phyloP scores from a whole-genome alignment of 2,797 vertebrate species.

The Lutjanus argentimaculatus region DNA sequence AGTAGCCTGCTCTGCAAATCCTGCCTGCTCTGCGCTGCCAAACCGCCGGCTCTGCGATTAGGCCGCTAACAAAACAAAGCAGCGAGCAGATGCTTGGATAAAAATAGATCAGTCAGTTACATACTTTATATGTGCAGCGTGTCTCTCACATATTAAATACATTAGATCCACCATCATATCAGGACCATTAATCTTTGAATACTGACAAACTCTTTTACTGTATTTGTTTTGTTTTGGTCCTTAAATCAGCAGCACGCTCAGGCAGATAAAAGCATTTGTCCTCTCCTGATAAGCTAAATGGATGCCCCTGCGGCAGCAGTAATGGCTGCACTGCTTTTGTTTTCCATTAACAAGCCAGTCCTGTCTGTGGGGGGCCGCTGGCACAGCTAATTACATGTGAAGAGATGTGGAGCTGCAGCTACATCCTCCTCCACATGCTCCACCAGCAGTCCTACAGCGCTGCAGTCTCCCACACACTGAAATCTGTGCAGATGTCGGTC shows the following conservation, averaged over 20 bases:
- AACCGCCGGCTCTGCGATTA: constrained; percentile 73
- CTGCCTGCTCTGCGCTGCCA: constrained; percentile 54
- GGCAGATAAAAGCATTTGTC: constrained; percentile 51
- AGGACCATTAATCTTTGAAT: constrained; percentile 23
- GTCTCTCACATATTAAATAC: constrained; percentile 27
- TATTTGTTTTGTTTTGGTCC: constrained; percentile 30
- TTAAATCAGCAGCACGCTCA: constrained; percentile 27
- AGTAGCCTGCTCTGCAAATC: constrained; percentile 80
- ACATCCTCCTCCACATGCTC: constrained; percentile 56
- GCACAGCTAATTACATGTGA: constrained; percentile 67
- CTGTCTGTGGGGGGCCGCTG: constrained; percentile 36
- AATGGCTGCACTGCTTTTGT: constrained; percentile 57
- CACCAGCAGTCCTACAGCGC: constrained; percentile 11
- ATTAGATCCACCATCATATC: neutral
- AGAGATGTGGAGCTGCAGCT: constrained; percentile 58
- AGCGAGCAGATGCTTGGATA: constrained; percentile 66
- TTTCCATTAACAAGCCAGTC: constrained; percentile 62
- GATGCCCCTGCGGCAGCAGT: constrained; percentile 40
- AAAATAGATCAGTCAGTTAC: constrained; percentile 61
- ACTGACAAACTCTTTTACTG: constrained; percentile 14
- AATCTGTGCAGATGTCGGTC: constrained; percentile 9
- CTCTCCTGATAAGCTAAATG: constrained; percentile 53
- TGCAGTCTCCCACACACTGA: constrained; percentile 37
- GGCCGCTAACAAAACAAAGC: constrained; percentile 65
- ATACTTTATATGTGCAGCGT: constrained; percentile 16